Percentiles rank a stretch among this genome's conserved stretches.
Conservation (phyloP, 2,888 invertebrate species). For the Drosophila meridiana region DNA sequence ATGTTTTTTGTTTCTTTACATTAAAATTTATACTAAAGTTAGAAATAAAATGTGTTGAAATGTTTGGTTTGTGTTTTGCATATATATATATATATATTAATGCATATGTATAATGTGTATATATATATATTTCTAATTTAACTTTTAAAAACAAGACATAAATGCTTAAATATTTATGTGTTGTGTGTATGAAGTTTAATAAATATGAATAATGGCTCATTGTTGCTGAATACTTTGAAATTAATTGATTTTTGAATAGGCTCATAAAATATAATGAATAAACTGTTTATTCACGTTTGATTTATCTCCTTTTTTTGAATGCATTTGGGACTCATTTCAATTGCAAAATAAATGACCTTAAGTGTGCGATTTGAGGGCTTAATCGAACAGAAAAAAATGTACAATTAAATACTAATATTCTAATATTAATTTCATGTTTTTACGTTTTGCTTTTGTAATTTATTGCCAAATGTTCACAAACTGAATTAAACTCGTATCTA, state of each 20-base stretch:
- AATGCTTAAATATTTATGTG: slow-evolving; percentile 55
- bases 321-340: slow-evolving; percentile 3
- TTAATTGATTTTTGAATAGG: slow-evolving; percentile 36
- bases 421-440: slow-evolving; percentile 12
- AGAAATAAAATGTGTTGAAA: slow-evolving; percentile 73
- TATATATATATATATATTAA: slow-evolving; percentile 1
- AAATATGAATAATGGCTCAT: slow-evolving; percentile 62
- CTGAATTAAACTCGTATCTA: slow-evolving; percentile 14
- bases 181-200: slow-evolving; percentile 24
- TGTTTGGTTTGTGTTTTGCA: slow-evolving; percentile 47
- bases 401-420: slow-evolving; percentile 29
- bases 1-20: slow-evolving; percentile 58
- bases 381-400: slow-evolving; percentile 20
- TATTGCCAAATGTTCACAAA: slow-evolving; percentile 56
- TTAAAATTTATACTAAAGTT: slow-evolving; percentile 73
- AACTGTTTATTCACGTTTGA: not conserved
- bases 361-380: slow-evolving; percentile 4
- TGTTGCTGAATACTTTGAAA: slow-evolving; percentile 49
- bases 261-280: slow-evolving; percentile 12
- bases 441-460: slow-evolving; percentile 24
- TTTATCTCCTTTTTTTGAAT: not conserved
- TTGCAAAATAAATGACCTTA: slow-evolving; percentile 8
- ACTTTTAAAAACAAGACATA: slow-evolving; percentile 58
- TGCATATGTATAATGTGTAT: not conserved
- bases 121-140: slow-evolving; percentile 25